Evolutionary conservation across 2,113 vertebrate genomes (phyloP), one percentile per base, ranked within the genome.

Genomic region (Uropsilus gracilis): DNA sequence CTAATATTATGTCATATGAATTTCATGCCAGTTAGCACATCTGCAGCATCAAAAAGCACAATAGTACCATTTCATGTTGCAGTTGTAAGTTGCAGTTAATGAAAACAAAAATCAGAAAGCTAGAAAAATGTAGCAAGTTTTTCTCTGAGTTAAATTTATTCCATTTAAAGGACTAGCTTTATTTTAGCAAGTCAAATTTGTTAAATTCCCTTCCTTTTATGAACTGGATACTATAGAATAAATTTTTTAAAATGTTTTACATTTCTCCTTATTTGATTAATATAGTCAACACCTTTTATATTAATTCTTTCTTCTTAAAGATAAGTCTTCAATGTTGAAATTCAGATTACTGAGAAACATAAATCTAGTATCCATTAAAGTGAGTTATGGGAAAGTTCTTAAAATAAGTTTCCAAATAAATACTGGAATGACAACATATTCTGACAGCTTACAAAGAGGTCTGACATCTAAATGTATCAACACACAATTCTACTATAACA

Each of bases 181-280:
- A 66, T 59, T 81, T 86, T 83, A 72, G 77, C 26, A 66, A 30
- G 81, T 63, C 55, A n/a, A n/a, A n/a, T n/a, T n/a, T 85, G 42
- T 84, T 88, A 82, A 80, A 63, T 16, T 2, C 2, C 8, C 17
- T 87, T 68, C 44, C 77, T 83, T 80, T 68, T 68, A 85, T 37
- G 6, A 78, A 59, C 30, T 34, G 30, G 4, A 80, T 48, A 83
- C 3, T 61, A 12, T 0, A 32, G 48, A 34, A 80, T 37, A 66
- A 53, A 5, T 50, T 48, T 34, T 72, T 72, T 68, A 2, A 8
- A 83, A 16, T 66, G 39, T 57, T 78, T 68, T 80, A 34, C 63
- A 94, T 88, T 68, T 93, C 73, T 48, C 34, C 39, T 89, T 37
- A 80, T 37, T 55, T 59, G 24, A 30, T 55, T 81, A 64, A 90